These are phyloP conservation scores for Menidia beryllina DNA, from an alignment of 2,113 vertebrate species.

Conservation along the genomic window DNA sequence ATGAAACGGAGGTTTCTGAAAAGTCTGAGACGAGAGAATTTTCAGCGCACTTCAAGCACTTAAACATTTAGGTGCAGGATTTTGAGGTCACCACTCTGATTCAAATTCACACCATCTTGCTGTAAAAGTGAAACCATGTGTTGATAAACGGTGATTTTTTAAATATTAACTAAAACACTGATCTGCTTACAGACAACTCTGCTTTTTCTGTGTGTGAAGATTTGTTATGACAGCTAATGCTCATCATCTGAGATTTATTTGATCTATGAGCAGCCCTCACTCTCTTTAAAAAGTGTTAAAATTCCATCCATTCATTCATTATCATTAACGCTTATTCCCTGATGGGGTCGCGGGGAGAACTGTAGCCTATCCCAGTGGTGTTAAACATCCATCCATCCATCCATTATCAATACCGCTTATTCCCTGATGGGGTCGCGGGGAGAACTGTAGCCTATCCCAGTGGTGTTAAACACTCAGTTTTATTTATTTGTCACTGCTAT, in stretches of 20 bases:
- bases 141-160: not conserved
- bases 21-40: slow-evolving; percentile 25
- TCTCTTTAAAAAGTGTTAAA: not conserved
- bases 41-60: slow-evolving; percentile 47
- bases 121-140: not conserved
- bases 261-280: not conserved
- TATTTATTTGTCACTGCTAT: no score
- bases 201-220: not conserved
- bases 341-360: no score
- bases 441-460: no score
- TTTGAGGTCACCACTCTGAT: slow-evolving; percentile 27
- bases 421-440: no score
- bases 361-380: no score
- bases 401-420: no score
- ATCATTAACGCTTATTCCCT: not conserved
- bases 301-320: not conserved
- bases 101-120: not conserved
- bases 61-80: slow-evolving; percentile 30
- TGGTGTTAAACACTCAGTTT: no score
- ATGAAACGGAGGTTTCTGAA: slow-evolving; percentile 16
- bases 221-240: not conserved
- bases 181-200: not conserved
- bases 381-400: no score
- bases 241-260: not conserved
- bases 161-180: not conserved